Evolutionary conservation across 2,797 vertebrate species (phyloP).

Genomic region (Cephalopachus bancanus): DNA sequence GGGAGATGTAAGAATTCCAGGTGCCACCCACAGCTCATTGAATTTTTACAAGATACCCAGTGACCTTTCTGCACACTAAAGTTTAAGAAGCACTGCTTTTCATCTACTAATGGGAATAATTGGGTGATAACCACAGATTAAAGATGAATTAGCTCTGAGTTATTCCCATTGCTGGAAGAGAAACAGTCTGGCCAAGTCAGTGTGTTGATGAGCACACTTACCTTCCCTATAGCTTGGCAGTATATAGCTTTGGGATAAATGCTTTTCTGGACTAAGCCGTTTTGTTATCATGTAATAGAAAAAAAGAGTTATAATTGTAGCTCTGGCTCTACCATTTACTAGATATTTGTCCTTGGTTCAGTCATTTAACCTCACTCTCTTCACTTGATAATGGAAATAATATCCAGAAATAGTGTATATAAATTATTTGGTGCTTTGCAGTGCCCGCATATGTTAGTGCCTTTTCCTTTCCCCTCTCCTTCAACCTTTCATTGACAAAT

Average conservation of each 20-base stretch:
- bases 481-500: background rate
- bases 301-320: background rate
- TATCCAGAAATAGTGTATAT: background rate
- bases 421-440: background rate
- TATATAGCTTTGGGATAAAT: background rate
- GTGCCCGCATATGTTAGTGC: background rate
- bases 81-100: conserved; percentile 45
- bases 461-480: background rate
- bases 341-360: background rate
- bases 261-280: background rate
- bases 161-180: background rate
- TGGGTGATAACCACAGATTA: background rate
- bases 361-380: conserved; percentile 3
- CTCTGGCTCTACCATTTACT: background rate
- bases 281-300: background rate
- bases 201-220: background rate
- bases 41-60: conserved; percentile 29
- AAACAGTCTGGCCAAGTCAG: background rate
- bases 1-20: background rate
- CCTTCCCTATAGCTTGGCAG: background rate
- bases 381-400: background rate
- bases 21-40: background rate
- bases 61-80: conserved; percentile 4
- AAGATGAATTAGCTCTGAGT: background rate
- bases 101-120: background rate